Percentiles rank a stretch among this genome's conserved stretches.
Evolutionary conservation across 1,140 invertebrate species (phyloP).

Genomic region (Cotesia glomerata): DNA sequence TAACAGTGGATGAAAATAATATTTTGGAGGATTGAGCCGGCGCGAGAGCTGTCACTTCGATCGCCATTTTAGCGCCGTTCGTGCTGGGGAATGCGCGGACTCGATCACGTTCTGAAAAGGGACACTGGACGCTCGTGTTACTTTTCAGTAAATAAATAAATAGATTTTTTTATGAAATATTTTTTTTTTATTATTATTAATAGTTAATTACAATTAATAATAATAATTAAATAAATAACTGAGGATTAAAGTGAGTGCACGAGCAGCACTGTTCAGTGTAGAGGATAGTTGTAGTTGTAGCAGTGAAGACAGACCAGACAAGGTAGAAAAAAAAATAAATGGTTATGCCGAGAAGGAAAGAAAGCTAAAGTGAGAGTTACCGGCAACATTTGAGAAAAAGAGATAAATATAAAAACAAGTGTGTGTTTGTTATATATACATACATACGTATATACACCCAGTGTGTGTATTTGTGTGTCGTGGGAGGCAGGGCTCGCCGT

Average conservation of each 20-base stretch:
- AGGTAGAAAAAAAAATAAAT: background rate
- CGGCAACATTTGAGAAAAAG: conserved; percentile 26
- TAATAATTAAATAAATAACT: background rate
- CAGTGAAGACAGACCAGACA: background rate
- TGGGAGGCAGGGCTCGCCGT: conserved; percentile 40
- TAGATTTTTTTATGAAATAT: background rate
- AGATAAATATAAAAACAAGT: conserved; percentile 15
- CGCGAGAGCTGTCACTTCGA: conserved; percentile 58
- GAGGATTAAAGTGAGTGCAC: background rate
- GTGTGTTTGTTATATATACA: conserved; percentile 5
- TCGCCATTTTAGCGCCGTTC: conserved; percentile 60
- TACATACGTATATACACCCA: conserved; percentile 26
- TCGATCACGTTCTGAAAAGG: conserved; percentile 39
- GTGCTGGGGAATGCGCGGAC: conserved; percentile 52
- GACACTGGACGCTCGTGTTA: conserved; percentile 33
- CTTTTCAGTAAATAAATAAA: conserved; percentile 18
- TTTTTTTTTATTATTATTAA: background rate
- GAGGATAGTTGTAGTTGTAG: too few species aligned
- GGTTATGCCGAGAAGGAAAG: conserved; percentile 18
- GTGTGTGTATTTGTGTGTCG: conserved; percentile 40
- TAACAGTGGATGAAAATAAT: background rate
- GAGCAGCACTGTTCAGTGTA: too few species aligned
- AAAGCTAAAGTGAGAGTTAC: conserved; percentile 37
- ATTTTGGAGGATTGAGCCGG: conserved; percentile 10
- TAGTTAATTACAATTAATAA: too few species aligned